Evolutionary conservation across 2,113 vertebrate genomes (phyloP).

Genomic region (Plecotus auritus): DNA sequence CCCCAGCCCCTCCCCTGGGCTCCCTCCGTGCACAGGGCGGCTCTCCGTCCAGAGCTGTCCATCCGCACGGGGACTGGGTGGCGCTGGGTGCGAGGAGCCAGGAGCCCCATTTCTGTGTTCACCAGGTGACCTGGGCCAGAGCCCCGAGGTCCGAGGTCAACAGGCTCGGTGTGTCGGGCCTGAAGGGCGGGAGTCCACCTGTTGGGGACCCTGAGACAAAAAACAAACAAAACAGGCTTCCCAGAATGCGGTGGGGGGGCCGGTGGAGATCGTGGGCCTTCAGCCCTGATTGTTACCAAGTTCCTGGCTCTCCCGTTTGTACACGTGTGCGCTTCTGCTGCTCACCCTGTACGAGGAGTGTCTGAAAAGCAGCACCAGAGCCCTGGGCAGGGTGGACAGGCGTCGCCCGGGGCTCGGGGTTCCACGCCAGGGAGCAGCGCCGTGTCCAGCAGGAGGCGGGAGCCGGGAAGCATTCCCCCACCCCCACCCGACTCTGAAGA

Average conservation of each 20-base stretch:
- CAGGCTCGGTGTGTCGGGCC: background rate
- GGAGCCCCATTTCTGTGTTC: background rate
- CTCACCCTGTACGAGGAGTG: background rate
- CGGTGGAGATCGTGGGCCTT: background rate
- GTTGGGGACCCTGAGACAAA: background rate
- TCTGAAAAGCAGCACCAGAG: background rate
- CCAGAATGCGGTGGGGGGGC: background rate
- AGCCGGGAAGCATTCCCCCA: slow-evolving; percentile 56
- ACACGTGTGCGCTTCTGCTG: background rate
- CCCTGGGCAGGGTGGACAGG: slow-evolving; percentile 50
- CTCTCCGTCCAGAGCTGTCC: background rate
- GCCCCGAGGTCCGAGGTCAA: background rate
- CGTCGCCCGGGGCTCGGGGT: slow-evolving; percentile 50
- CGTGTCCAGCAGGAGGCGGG: slow-evolving; percentile 59
- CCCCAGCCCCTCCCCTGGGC: fast-evolving
- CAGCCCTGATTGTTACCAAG: background rate
- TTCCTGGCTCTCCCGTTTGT: background rate
- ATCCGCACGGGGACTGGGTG: no score
- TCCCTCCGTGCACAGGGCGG: background rate
- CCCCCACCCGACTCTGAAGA: slow-evolving; percentile 66
- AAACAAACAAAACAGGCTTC: no score
- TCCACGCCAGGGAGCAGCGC: slow-evolving; percentile 55
- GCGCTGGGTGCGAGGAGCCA: background rate
- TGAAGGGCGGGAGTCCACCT: background rate
- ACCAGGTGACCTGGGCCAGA: background rate